These are phyloP conservation scores for Panthera leo DNA, from an alignment of 2,113 vertebrate genomes.

Conservation along the genomic window DNA sequence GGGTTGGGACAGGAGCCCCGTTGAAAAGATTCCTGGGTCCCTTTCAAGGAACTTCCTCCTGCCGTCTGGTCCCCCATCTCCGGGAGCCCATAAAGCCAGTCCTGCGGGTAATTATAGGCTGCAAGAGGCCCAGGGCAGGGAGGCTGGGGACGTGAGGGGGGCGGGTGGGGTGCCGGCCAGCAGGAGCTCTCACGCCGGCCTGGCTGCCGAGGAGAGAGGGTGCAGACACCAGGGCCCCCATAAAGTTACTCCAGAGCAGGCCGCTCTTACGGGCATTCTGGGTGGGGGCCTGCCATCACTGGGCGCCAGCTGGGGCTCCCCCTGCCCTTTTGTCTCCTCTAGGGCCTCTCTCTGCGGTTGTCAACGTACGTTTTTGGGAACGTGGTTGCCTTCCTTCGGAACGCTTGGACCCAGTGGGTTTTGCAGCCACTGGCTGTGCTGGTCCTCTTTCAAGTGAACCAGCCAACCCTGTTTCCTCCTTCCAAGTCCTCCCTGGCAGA, in stretches of 20 bases:
- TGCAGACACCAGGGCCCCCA: slow-evolving; percentile 56
- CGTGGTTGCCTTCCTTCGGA: background rate
- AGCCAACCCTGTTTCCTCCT: background rate
- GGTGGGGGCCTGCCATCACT: slow-evolving; percentile 46
- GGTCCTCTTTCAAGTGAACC: background rate
- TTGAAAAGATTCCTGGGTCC: background rate
- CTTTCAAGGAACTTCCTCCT: slow-evolving; percentile 56
- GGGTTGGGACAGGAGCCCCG: background rate
- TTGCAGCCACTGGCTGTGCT: background rate
- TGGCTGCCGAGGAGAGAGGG: background rate
- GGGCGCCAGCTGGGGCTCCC: background rate
- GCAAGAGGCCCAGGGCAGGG: slow-evolving; percentile 10
- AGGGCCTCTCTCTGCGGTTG: slow-evolving; percentile 37
- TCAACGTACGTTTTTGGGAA: slow-evolving; percentile 14
- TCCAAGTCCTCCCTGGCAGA: background rate
- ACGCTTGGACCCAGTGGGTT: background rate
- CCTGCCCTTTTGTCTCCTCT: background rate
- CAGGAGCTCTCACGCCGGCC: slow-evolving; percentile 47
- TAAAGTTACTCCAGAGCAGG: slow-evolving; percentile 1
- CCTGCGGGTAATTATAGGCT: slow-evolving; percentile 71
- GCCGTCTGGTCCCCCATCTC: background rate
- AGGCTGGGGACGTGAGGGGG: background rate
- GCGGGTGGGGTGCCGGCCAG: background rate
- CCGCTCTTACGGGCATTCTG: slow-evolving; percentile 50
- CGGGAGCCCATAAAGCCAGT: slow-evolving; percentile 45